Evolutionary conservation across 2,113 vertebrate species (phyloP).

Genomic region (Nycticorax nycticorax): DNA sequence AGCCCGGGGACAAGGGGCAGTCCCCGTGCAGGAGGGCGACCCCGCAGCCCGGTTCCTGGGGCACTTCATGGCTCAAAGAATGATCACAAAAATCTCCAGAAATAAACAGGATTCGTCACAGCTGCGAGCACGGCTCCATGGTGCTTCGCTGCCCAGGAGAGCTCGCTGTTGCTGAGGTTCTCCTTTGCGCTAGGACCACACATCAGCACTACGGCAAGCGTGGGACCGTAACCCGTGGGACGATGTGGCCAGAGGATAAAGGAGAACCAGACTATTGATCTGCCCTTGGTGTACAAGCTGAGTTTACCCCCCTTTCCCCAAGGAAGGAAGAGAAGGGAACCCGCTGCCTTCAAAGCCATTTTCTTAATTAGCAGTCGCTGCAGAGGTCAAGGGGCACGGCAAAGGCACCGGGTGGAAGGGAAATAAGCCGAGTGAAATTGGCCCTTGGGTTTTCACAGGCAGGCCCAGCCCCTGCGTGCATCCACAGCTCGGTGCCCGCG

Average conservation of each 20-base stretch:
- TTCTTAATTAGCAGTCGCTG: background rate
- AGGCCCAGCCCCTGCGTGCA: background rate
- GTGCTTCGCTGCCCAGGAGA: background rate
- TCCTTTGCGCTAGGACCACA: background rate
- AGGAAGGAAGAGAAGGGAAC: background rate
- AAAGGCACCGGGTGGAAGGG: background rate
- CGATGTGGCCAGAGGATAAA: background rate
- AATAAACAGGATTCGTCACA: background rate
- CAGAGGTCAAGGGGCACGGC: background rate
- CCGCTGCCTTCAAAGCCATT: background rate
- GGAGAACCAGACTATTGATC: background rate
- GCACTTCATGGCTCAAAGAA: background rate
- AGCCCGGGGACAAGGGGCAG: background rate
- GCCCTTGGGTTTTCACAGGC: background rate
- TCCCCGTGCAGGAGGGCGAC: background rate
- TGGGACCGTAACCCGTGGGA: background rate
- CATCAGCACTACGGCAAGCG: fast-evolving
- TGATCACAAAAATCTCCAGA: background rate
- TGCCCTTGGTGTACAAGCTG: background rate
- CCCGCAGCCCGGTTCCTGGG: background rate
- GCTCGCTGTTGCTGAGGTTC: background rate
- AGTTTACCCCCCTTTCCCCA: background rate
- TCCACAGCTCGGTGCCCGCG: background rate
- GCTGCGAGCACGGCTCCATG: background rate
- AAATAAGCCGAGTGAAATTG: background rate